phyloP scores from a whole-genome alignment of 2,888 invertebrate genomes.

The Tridacna gigas region DNA sequence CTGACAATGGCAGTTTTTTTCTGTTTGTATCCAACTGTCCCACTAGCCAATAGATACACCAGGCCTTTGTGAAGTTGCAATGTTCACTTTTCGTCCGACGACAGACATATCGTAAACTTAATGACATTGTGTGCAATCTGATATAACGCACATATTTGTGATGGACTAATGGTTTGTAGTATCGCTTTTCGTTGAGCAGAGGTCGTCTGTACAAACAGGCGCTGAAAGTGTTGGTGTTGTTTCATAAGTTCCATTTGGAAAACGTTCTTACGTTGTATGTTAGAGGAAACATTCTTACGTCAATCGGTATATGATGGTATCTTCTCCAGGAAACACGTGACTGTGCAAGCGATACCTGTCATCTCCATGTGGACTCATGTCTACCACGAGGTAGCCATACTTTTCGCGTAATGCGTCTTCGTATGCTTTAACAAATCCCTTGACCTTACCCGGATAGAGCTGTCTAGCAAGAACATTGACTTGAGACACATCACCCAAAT shows the following conservation, averaged over 20 bases:
- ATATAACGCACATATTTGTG: no score
- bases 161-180: no score
- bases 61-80: no score
- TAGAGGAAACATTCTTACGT: slow-evolving; percentile 25
- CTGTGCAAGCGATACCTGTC: slow-evolving; percentile 29
- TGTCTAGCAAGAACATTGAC: slow-evolving; percentile 9
- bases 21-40: no score
- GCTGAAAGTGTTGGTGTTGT: slow-evolving; percentile 41
- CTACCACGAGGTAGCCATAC: slow-evolving; percentile 35
- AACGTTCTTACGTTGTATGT: not conserved
- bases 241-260: slow-evolving; percentile 42
- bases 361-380: slow-evolving; percentile 23
- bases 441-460: slow-evolving; percentile 24
- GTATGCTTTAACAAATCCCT: slow-evolving; percentile 34
- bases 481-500: no score
- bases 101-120: no score
- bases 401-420: slow-evolving; percentile 23
- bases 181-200: slow-evolving; percentile 40
- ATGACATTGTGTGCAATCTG: no score
- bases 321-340: slow-evolving; percentile 21
- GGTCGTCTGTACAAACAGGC: slow-evolving; percentile 25
- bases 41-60: no score
- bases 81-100: no score
- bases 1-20: no score
- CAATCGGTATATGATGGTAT: slow-evolving; percentile 29